Evolutionary conservation across 2,888 invertebrate genomes (phyloP).

Genomic region (Trilocha varians): DNA sequence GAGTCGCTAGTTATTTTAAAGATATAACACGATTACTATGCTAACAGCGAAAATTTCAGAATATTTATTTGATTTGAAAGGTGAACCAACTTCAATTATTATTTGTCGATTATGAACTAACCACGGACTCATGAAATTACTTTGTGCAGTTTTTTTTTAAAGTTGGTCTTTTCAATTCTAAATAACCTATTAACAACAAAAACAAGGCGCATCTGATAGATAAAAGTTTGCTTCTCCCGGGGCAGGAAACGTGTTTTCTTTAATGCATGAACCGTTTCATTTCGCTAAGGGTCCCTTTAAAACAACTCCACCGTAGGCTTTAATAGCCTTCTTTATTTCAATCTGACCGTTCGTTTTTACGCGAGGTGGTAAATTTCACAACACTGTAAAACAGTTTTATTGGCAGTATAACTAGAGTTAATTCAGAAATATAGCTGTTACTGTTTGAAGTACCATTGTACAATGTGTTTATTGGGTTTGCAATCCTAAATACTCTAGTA

Average conservation of each 20-base stretch:
- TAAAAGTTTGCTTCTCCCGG: not conserved
- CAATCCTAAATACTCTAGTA: too few species aligned
- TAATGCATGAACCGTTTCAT: conserved; percentile 1
- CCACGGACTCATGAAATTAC: too few species aligned
- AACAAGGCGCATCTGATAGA: not conserved
- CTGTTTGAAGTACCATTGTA: not conserved
- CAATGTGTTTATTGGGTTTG: too few species aligned
- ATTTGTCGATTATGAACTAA: too few species aligned
- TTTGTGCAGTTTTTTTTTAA: too few species aligned
- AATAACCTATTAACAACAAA: not conserved
- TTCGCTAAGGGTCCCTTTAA: not conserved
- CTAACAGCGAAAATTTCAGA: too few species aligned
- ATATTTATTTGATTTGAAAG: too few species aligned
- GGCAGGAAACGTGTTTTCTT: not conserved
- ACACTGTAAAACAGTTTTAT: not conserved
- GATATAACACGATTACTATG: too few species aligned
- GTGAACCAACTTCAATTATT: too few species aligned
- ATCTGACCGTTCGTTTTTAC: conserved; percentile 2
- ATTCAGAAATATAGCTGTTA: not conserved
- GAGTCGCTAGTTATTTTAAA: too few species aligned
- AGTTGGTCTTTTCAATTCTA: too few species aligned
- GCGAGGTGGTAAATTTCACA: not conserved
- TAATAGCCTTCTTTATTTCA: conserved; percentile 4
- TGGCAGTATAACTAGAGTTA: not conserved
- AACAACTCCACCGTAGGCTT: conserved; percentile 2